Base-by-base conservation (phyloP, 1,140 invertebrate species). In the Ridgeia piscesae region DNA sequence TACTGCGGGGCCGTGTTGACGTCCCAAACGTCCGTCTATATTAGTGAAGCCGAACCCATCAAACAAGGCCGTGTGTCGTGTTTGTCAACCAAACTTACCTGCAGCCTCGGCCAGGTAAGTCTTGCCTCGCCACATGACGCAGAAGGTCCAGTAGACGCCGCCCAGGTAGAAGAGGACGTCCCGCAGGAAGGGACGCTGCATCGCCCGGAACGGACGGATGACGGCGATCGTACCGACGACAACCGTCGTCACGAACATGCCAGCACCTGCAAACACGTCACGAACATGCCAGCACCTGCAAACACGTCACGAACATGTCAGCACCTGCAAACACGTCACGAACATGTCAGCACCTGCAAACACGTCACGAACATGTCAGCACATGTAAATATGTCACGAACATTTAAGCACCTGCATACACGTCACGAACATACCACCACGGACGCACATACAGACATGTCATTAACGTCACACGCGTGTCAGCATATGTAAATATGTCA, bases 181-280 rank as follows among this genome's bases (percentile, higher is more conserved):
- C n/a, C 97, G 95, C 34, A 97, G 94, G 93, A 97, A 96, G 34
- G 97, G 97, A 89, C 97, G 95, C 93, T 97, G 93, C 95, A 96
- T 96, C 33, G 97, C 94, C 91, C 96, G 95, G 95, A 98, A 98
- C 0, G 97, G 97, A 21, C 95, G 94, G 88, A 96, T 94, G 21
- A 97, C 93, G 34, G 97, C 96, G 2, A 98, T 96, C 9, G 96
- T 95, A 1, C 97, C 97, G 9, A 96, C 96, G 33, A 98, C 97
- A 6, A 97, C 95, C 0, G 97, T 96, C 4, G 97, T 97, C 6
- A 98, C 97, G 95, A 98, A 98, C 91, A 97, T 96, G 92, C 97
- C 97, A 58, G 97, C 97, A 89, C 97, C 97, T 96, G 96, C 89
- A 94, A 93, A 34, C 91, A 92, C 31, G 92, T 8, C 34, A 92